Conservation (phyloP, 2,888 invertebrate genomes). For the Beris morrisii region DNA sequence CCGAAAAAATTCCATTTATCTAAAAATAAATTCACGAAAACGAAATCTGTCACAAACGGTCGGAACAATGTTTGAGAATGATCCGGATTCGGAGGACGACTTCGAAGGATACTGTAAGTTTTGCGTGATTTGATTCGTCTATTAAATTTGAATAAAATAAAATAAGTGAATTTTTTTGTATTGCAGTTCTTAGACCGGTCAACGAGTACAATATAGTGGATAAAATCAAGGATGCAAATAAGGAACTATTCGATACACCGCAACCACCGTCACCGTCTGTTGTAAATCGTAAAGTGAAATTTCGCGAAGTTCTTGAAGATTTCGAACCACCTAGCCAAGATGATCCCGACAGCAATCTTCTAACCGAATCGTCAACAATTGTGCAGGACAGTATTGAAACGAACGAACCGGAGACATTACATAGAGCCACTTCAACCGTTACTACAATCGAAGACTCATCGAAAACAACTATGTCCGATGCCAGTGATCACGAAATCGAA, state of each 20-base stretch:
- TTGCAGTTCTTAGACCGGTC: slow-evolving; percentile 56
- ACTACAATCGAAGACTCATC: neutral
- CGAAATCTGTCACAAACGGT: neutral
- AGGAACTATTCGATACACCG: slow-evolving; percentile 53
- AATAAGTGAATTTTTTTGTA: slow-evolving; percentile 1
- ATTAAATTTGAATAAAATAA: neutral
- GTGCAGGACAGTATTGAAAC: slow-evolving; percentile 7
- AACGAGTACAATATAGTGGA: slow-evolving; percentile 61
- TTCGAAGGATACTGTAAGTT: slow-evolving; percentile 55
- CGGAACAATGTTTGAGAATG: slow-evolving; percentile 47
- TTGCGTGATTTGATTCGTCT: neutral
- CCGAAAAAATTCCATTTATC: slow-evolving; percentile 7
- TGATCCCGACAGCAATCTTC: neutral
- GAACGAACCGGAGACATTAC: neutral
- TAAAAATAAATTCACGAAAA: slow-evolving; percentile 26
- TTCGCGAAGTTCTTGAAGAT: slow-evolving; percentile 57
- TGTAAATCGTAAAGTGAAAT: slow-evolving; percentile 55
- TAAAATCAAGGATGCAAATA: slow-evolving; percentile 60
- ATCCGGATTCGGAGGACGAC: slow-evolving; percentile 55
- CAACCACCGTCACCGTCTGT: slow-evolving; percentile 14
- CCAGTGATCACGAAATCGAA: slow-evolving; percentile 43
- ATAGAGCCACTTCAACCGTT: neutral
- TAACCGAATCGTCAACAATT: slow-evolving; percentile 8
- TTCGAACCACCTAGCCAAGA: slow-evolving; percentile 55
- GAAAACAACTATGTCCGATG: slow-evolving; percentile 29